Evolutionary conservation across 2,888 invertebrate genomes (phyloP).

Genomic region (Spicauda simplicius): DNA sequence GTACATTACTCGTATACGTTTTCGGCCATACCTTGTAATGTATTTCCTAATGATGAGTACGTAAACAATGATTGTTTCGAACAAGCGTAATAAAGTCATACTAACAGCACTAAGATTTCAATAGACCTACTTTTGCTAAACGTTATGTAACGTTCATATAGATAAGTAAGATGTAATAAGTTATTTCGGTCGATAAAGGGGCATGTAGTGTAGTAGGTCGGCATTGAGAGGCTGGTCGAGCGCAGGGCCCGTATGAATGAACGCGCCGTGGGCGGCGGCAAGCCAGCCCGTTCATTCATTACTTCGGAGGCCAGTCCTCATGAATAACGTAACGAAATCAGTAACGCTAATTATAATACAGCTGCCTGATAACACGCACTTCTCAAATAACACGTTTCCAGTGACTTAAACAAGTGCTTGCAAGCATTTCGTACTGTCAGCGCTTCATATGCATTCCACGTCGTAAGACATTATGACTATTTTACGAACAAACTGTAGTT

Average conservation of each 20-base stretch:
- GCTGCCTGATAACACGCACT: constrained; percentile 43
- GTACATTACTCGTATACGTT: too few relatives aligned
- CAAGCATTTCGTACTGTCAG: constrained; percentile 13
- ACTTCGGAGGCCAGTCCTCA: constrained; percentile 77
- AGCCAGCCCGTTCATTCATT: constrained; percentile 75
- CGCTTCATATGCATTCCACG: neutral
- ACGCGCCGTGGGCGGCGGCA: constrained; percentile 65
- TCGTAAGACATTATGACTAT: constrained; percentile 1
- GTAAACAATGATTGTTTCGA: too few relatives aligned
- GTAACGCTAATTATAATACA: constrained; percentile 59
- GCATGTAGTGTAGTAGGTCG: constrained; percentile 47
- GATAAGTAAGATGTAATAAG: constrained; percentile 29
- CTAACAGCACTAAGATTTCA: too few relatives aligned
- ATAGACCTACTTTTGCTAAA: constrained; percentile 2
- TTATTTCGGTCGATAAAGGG: constrained; percentile 36
- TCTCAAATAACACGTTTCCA: constrained; percentile 37
- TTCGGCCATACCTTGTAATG: too few relatives aligned
- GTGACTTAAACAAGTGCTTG: constrained; percentile 28
- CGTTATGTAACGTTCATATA: constrained; percentile 1
- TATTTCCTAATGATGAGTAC: too few relatives aligned
- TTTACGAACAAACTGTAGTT: neutral
- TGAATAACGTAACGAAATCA: constrained; percentile 79
- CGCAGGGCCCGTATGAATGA: constrained; percentile 80
- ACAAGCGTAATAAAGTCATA: too few relatives aligned
- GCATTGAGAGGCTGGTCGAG: constrained; percentile 67